Percentiles rank a stretch among this genome's conserved stretches.
Conservation (phyloP, 2,797 vertebrate species). For the Chelonia mydas region DNA sequence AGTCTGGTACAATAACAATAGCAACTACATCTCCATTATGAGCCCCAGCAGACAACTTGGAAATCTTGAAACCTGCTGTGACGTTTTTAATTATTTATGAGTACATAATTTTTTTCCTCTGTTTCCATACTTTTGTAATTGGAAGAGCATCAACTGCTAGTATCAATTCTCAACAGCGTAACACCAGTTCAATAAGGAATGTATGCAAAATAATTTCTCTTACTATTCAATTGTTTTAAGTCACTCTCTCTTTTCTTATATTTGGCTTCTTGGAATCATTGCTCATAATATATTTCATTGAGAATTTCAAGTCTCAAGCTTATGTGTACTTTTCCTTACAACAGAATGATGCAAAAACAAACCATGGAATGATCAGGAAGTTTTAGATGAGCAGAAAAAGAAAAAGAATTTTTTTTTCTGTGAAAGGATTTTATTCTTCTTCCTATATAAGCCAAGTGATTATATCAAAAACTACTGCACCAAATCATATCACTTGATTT, state of each 20-base stretch:
- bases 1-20: conserved; percentile 15
- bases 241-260: neutral
- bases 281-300: neutral
- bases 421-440: conserved; percentile 6
- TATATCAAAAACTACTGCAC: conserved; percentile 44
- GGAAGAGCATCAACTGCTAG: conserved; percentile 33
- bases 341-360: neutral
- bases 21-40: conserved; percentile 2
- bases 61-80: conserved; percentile 44
- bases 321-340: neutral
- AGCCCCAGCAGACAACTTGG: neutral
- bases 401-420: neutral
- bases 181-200: conserved; percentile 1
- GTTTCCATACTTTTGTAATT: conserved; percentile 51
- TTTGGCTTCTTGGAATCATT: conserved; percentile 6
- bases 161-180: neutral
- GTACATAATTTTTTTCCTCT: neutral
- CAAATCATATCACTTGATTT: neutral
- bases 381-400: neutral
- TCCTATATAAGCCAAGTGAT: conserved; percentile 6
- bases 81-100: conserved; percentile 50
- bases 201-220: neutral
- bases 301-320: neutral
- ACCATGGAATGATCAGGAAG: neutral
- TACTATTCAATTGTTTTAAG: neutral